Evolutionary conservation across 1,140 invertebrate genomes (phyloP).

Genomic region (Dermatophagoides farinae): DNA sequence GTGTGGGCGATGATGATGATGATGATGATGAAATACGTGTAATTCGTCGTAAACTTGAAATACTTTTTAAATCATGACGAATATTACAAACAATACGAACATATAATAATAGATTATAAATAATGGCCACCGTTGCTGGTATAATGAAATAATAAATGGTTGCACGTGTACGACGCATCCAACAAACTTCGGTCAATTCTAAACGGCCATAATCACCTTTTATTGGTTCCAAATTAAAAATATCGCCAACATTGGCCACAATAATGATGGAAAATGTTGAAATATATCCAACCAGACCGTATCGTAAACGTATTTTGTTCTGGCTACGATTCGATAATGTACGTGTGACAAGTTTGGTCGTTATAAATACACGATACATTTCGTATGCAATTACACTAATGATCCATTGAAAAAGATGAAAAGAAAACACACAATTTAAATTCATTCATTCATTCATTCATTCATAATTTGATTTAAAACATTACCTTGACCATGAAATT

Average conservation of each 20-base stretch:
- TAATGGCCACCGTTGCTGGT: slow-evolving; percentile 25
- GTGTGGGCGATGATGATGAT: not conserved
- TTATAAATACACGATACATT: slow-evolving; percentile 17
- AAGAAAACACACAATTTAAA: too few relatives aligned
- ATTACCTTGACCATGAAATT: slow-evolving; percentile 12
- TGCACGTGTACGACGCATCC: slow-evolving; percentile 25
- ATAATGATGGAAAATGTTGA: slow-evolving; percentile 23
- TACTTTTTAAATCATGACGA: slow-evolving; percentile 14
- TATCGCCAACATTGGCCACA: slow-evolving; percentile 23
- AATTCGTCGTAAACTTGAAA: not conserved
- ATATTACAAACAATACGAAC: slow-evolving; percentile 25
- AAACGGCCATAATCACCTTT: slow-evolving; percentile 22
- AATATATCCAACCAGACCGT: slow-evolving; percentile 26
- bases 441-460: too few relatives aligned
- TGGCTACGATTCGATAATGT: slow-evolving; percentile 4
- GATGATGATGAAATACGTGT: not conserved
- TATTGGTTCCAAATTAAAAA: slow-evolving; percentile 16
- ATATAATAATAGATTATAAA: slow-evolving; percentile 25
- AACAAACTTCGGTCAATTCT: slow-evolving; percentile 22
- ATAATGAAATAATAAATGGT: slow-evolving; percentile 25
- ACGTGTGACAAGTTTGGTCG: slow-evolving; percentile 7
- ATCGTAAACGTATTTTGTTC: slow-evolving; percentile 22
- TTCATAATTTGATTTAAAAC: not conserved
- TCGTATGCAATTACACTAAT: slow-evolving; percentile 19
- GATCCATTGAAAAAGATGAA: not conserved